Evolutionary conservation across 2,797 vertebrate species (phyloP).

Genomic region (Pampus argenteus): DNA sequence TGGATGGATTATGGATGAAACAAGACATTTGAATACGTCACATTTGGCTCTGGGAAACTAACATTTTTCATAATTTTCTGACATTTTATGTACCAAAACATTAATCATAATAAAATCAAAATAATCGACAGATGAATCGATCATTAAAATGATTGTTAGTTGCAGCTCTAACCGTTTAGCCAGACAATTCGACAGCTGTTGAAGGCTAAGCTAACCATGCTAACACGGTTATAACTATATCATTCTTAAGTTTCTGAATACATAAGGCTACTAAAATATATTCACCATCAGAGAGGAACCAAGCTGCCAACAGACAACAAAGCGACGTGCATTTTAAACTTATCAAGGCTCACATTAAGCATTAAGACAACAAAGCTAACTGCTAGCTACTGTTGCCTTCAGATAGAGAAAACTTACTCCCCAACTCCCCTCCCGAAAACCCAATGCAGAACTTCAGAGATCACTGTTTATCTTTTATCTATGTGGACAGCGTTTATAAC

Average conservation of each 20-base stretch:
- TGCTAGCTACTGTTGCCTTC: conserved; percentile 30
- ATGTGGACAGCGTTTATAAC: background rate
- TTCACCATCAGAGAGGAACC: background rate
- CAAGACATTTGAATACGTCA: background rate
- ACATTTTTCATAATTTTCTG: background rate
- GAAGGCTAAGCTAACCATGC: conserved; percentile 22
- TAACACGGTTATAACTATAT: background rate
- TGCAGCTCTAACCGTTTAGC: background rate
- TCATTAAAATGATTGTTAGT: background rate
- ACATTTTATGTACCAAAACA: background rate
- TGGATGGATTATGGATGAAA: background rate
- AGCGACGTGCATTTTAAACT: conserved; percentile 11
- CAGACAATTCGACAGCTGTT: background rate
- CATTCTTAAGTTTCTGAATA: background rate
- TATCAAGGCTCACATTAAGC: background rate
- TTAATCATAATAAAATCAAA: too few relatives aligned
- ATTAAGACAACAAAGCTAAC: conserved; percentile 26
- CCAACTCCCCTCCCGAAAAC: conserved; percentile 1
- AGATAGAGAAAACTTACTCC: conserved; percentile 43
- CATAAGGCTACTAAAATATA: fast-evolving
- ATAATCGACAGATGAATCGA: background rate
- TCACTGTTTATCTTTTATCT: background rate
- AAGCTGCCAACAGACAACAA: background rate
- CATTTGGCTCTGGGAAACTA: background rate
- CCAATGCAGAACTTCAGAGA: background rate